Evolutionary conservation across 2,113 vertebrate genomes (phyloP), one percentile per base, ranked within the genome.

Genomic region (Leptosomus discolor): DNA sequence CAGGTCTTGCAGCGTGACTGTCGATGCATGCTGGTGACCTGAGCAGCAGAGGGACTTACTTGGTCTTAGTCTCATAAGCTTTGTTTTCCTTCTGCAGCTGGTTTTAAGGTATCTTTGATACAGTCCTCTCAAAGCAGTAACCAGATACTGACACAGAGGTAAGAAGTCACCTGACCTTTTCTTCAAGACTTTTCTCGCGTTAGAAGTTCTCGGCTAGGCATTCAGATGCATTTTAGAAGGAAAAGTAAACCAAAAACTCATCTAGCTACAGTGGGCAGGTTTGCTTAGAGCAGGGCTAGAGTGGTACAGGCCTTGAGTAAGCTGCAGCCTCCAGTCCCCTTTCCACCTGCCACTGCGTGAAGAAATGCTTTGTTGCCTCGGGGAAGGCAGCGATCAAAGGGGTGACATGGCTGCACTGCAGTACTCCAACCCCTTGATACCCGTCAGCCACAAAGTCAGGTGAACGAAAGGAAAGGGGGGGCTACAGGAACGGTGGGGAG

Each of bases 21-120:
- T 26, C 46, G 13, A 0, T 32, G 60, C 9, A 4, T 0, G 3
- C 16, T 34, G 12, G 9, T 19, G 14, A 15, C 2, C 29, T 4
- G 34, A 26, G 70, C 63, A 29, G 22, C 1, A 4, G 4, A 20
- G 8, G 14, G 4, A 34, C 22, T 26, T 22, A 19, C n/a, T n/a
- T n/a, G 1, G 5, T 21, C 3, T 3, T 7, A 26, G 4, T 18
- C 58, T 53, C 11, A 12, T 1, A 4, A 16, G 15, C 63, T 80
- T 67, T 16, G 3, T 53, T 39, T 46, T 41, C 48, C 48, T 60
- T 18, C 64, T 46, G n/a, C 68, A 58, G 34, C 6, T 50, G 34
- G 30, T 24, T 23, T 26, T 1, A 51, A 69, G 15, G 19, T 41
- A 5, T 11, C 8, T 32, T 39, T 54, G 18, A 13, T 5, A 29